phyloP scores from a whole-genome alignment of 2,888 invertebrate genomes.

The Hofmannophila pseudospretella region DNA sequence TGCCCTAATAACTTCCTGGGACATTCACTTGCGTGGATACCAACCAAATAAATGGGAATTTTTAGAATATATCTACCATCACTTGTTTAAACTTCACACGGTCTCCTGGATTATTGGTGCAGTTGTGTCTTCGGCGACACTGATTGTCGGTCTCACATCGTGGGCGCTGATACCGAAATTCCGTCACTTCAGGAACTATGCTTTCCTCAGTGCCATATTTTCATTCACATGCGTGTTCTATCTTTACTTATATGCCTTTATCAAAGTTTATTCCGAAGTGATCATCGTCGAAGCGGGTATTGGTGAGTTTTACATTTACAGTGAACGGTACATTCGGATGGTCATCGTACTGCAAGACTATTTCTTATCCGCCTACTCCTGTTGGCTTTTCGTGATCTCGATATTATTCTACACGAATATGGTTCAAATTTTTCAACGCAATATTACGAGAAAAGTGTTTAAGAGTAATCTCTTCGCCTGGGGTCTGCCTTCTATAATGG shows the following conservation, averaged over 20 bases:
- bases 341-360: no score
- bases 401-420: background rate
- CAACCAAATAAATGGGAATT: no score
- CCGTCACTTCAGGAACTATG: background rate
- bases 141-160: background rate
- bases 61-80: no score
- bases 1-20: no score
- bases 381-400: background rate
- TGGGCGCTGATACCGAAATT: background rate
- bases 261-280: no score
- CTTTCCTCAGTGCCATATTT: background rate
- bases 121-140: background rate
- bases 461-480: background rate
- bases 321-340: no score
- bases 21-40: no score
- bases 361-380: background rate
- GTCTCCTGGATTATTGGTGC: background rate
- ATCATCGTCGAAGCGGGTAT: no score
- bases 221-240: background rate
- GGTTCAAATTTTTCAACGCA: background rate
- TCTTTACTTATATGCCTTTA: background rate
- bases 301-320: no score
- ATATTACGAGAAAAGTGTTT: background rate
- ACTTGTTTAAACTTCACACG: no score
- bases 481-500: background rate